Base-by-base conservation (phyloP, 2,888 invertebrate genomes). In the Neoaliturus tenellus region DNA sequence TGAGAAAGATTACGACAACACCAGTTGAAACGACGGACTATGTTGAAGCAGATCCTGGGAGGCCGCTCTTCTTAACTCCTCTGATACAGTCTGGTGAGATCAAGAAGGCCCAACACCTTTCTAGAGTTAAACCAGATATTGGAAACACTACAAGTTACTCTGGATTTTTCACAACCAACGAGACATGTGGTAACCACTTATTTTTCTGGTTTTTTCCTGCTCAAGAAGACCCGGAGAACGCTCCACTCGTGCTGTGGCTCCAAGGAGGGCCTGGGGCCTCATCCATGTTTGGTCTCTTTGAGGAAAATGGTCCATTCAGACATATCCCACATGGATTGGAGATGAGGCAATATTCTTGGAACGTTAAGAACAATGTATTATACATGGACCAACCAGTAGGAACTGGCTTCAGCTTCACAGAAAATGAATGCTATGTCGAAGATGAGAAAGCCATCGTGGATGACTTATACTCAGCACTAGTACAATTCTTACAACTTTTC, bases 311-410 rank as follows among this genome's bases (percentile, higher is more conserved):
- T 0, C 97, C 97, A 0, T 93, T 94, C 87, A 88, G 89, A 75
- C 92, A 95, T 88, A 20, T 88, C 90, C 8, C 90, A 90, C 25
- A 86, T 91, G 90, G 89, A 87, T 90, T 95, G 82, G 91, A 92
- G 86, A 91, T 93, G 85, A 93, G 97, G 55, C 93, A 95, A 87
- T 95, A 95, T 87, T 93, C 95, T 8, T 98, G 98, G 98, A 95
- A 94, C 83, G 90, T 93, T 44, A 94, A 93, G n/a, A 96, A 96
- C 89, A 94, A 95, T 87, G 90, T 98, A 67, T 93, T 98, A 81
- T 98, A 96, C 89, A 95, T 98, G 83, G 98, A 98, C 90, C 98
- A 97, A 90, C 98, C 98, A 0, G 98, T 96, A 0, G 97, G 97
- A 1, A 96, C 97, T 0, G 98, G 98, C 0, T 98, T 95, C 89